Conservation (phyloP, 2,888 invertebrate genomes). For the Antitype chi region DNA sequence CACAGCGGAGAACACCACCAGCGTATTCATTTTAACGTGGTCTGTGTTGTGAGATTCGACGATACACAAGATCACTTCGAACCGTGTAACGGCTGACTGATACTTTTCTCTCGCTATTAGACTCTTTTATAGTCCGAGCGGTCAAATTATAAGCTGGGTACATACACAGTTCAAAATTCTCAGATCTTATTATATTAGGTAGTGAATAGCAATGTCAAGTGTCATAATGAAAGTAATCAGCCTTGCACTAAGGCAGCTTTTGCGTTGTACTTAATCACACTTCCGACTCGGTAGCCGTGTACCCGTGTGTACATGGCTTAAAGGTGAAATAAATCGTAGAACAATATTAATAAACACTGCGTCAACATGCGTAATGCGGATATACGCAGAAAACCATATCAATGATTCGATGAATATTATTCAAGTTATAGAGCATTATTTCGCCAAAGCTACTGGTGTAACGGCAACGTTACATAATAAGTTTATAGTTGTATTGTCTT, state of each 20-base stretch:
- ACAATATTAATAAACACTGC: slow-evolving; percentile 16
- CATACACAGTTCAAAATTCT: slow-evolving; percentile 69
- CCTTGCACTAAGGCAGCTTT: slow-evolving; percentile 79
- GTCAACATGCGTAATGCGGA: slow-evolving; percentile 35
- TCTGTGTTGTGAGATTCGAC: slow-evolving; percentile 76
- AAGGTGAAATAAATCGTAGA: slow-evolving; percentile 32
- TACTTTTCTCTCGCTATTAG: slow-evolving; percentile 72
- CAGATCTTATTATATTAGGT: slow-evolving; percentile 70
- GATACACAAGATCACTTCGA: slow-evolving; percentile 83
- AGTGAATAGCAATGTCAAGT: slow-evolving; percentile 84
- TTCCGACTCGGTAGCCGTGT: slow-evolving; percentile 68
- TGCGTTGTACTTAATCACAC: slow-evolving; percentile 70
- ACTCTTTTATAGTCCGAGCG: slow-evolving; percentile 82
- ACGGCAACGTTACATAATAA: slow-evolving; percentile 18
- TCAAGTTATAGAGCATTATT: slow-evolving; percentile 14
- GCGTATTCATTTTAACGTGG: slow-evolving; percentile 81
- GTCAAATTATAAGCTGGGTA: slow-evolving; percentile 68
- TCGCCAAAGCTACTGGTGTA: slow-evolving; percentile 11
- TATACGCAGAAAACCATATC: slow-evolving; percentile 11
- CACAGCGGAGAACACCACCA: slow-evolving; percentile 92
- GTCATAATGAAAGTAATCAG: slow-evolving; percentile 84
- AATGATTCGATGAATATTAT: slow-evolving; percentile 3
- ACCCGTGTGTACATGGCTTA: slow-evolving; percentile 21
- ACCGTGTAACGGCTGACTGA: slow-evolving; percentile 77
- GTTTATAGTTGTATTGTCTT: slow-evolving; percentile 50